Conservation (phyloP, 92 coral and sea anemone genomes). For the Epizoanthus stellaris region DNA sequence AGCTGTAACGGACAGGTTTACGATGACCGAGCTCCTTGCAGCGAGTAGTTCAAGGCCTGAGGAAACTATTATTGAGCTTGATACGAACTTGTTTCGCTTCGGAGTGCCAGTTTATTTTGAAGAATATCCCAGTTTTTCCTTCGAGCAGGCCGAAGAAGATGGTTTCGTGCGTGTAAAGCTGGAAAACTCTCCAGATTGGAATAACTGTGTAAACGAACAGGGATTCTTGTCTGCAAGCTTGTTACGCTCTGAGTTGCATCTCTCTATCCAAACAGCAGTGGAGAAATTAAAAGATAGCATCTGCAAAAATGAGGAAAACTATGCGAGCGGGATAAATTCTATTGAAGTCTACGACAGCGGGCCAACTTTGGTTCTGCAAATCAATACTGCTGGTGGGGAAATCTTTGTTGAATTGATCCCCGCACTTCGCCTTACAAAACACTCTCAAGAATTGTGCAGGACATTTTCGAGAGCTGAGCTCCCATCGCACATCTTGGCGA, state of each 20-base stretch:
- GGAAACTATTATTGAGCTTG: slow-evolving; percentile 53
- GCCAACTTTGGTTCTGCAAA: slow-evolving; percentile 78
- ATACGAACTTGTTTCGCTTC: slow-evolving; percentile 75
- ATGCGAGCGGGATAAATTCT: slow-evolving; percentile 63
- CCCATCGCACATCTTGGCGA: slow-evolving; percentile 82
- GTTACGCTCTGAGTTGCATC: slow-evolving; percentile 83
- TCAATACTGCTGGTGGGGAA: slow-evolving; percentile 57
- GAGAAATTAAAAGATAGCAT: slow-evolving; percentile 55
- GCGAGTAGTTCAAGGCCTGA: slow-evolving; percentile 60
- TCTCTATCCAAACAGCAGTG: slow-evolving; percentile 78
- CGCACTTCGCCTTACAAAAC: slow-evolving; percentile 71
- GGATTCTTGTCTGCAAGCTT: slow-evolving; percentile 88
- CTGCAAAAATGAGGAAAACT: slow-evolving; percentile 64
- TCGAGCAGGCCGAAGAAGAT: slow-evolving; percentile 78
- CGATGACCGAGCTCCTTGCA: slow-evolving; percentile 59
- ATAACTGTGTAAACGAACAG: slow-evolving; percentile 71
- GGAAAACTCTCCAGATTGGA: slow-evolving; percentile 42
- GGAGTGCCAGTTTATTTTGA: slow-evolving; percentile 79
- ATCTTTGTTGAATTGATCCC: slow-evolving; percentile 86
- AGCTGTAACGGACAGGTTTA: slow-evolving; percentile 72
- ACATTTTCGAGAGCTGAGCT: slow-evolving; percentile 64
- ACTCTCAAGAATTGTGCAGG: slow-evolving; percentile 60
- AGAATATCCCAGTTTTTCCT: slow-evolving; percentile 38
- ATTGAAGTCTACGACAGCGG: slow-evolving; percentile 79
- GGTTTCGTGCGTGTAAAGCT: slow-evolving; percentile 76